These are phyloP conservation scores for Vespertilio murinus DNA, from an alignment of 2,797 vertebrate species.

Conservation along the genomic window DNA sequence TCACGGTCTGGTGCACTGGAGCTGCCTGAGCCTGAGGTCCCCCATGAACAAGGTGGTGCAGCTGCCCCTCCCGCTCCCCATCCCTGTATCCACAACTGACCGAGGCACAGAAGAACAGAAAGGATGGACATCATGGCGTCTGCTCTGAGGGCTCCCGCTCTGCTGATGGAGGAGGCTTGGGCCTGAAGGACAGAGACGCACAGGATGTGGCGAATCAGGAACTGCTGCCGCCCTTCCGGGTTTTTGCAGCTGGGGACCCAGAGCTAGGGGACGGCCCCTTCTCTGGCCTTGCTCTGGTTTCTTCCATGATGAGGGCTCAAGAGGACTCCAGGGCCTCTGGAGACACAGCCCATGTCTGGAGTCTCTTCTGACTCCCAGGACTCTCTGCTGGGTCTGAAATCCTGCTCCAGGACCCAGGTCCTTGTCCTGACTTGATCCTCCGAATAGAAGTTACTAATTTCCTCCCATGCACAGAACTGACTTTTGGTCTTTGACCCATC, in stretches of 20 bases:
- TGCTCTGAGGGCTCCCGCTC: background rate
- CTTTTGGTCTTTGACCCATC: background rate
- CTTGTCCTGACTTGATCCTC: background rate
- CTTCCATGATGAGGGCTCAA: background rate
- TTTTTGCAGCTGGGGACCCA: background rate
- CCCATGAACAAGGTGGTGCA: too few species aligned
- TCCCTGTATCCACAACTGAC: background rate
- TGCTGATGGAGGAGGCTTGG: background rate
- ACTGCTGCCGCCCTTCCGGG: rapidly evolving
- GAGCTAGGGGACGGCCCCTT: background rate
- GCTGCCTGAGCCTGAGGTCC: too few species aligned
- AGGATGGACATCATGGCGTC: rapidly evolving
- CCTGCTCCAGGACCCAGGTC: background rate
- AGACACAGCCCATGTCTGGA: background rate
- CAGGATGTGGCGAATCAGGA: background rate
- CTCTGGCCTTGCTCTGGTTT: rapidly evolving
- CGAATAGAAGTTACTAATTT: background rate
- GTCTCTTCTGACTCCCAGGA: background rate
- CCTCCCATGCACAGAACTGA: background rate
- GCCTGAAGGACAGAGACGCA: background rate
- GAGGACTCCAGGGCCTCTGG: background rate
- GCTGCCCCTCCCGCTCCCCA: too few species aligned
- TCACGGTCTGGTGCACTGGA: rapidly evolving
- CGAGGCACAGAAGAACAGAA: background rate
- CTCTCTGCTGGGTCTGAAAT: rapidly evolving